Conservation (phyloP, 2,888 invertebrate genomes). For the Chrysolina oricalcia region DNA sequence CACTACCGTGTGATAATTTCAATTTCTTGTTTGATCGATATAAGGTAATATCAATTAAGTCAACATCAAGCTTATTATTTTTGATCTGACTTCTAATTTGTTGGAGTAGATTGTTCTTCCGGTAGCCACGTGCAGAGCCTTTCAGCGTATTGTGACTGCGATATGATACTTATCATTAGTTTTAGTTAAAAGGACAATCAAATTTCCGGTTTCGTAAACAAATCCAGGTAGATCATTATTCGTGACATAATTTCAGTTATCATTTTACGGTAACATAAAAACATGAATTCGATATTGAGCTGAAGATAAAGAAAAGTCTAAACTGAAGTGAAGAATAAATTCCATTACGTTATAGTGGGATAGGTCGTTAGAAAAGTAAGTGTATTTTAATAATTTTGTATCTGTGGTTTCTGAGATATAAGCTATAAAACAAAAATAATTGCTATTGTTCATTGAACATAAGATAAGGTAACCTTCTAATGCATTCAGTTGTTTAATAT, state of each 20-base stretch:
- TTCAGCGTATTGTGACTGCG: conserved; percentile 46
- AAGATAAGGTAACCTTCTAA: too few relatives aligned
- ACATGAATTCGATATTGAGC: too few relatives aligned
- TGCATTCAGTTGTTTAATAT: too few relatives aligned
- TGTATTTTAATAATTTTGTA: too few relatives aligned
- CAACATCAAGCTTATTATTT: conserved; percentile 35
- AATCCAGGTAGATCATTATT: conserved; percentile 26
- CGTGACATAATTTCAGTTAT: not conserved
- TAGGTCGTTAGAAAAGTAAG: too few relatives aligned
- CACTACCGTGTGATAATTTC: conserved; percentile 3
- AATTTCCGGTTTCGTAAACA: conserved; percentile 65
- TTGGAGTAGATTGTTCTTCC: conserved; percentile 41
- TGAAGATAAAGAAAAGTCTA: too few relatives aligned
- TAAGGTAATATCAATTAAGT: conserved; percentile 45
- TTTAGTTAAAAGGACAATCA: conserved; percentile 59
- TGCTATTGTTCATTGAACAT: too few relatives aligned
- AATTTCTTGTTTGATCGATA: conserved; percentile 43
- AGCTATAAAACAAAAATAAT: too few relatives aligned
- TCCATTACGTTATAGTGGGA: too few relatives aligned
- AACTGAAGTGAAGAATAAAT: too few relatives aligned
- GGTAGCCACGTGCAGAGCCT: conserved; percentile 56
- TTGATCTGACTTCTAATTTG: conserved; percentile 33
- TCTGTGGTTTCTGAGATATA: too few relatives aligned
- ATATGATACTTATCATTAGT: conserved; percentile 46
- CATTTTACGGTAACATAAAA: not conserved